Conservation (phyloP, 2,797 vertebrate genomes). For the Decapterus maruadsi region DNA sequence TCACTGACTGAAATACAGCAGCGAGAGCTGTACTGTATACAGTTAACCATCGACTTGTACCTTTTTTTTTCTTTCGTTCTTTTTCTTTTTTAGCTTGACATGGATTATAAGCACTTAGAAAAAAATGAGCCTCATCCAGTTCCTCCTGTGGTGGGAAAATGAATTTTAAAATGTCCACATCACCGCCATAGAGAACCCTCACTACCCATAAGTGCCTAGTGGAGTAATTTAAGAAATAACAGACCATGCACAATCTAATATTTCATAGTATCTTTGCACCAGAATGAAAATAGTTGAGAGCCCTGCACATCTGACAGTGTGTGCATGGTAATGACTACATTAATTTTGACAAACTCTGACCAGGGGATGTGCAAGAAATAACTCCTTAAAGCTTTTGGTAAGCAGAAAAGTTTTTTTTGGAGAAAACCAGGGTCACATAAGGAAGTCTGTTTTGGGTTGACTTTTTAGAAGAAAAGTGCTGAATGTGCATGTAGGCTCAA, state of each 20-base stretch:
- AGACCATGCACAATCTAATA: constrained; percentile 26
- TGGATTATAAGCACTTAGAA: neutral
- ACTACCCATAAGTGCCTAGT: neutral
- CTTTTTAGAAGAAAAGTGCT: constrained; percentile 64
- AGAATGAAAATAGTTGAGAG: constrained; percentile 31
- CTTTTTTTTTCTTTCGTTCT: constrained; percentile 3
- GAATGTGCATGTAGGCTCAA: constrained; percentile 54
- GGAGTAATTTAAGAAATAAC: constrained; percentile 20
- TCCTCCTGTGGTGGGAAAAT: constrained; percentile 1
- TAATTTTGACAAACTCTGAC: constrained; percentile 58
- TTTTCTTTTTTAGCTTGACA: neutral
- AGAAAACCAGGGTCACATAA: constrained; percentile 49
- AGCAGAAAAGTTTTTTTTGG: constrained; percentile 70
- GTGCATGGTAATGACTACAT: constrained; percentile 40
- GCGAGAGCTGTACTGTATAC: no score
- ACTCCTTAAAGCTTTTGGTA: constrained; percentile 47
- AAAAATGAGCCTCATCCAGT: neutral
- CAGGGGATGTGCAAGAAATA: constrained; percentile 33
- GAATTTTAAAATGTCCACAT: neutral
- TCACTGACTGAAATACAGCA: no score
- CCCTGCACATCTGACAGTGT: constrained; percentile 41
- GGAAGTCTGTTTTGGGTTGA: constrained; percentile 50
- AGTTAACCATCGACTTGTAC: neutral
- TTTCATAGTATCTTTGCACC: constrained; percentile 17
- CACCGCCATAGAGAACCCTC: neutral